phyloP scores from a whole-genome alignment of 2,797 vertebrate genomes.

The Zalophus californianus region DNA sequence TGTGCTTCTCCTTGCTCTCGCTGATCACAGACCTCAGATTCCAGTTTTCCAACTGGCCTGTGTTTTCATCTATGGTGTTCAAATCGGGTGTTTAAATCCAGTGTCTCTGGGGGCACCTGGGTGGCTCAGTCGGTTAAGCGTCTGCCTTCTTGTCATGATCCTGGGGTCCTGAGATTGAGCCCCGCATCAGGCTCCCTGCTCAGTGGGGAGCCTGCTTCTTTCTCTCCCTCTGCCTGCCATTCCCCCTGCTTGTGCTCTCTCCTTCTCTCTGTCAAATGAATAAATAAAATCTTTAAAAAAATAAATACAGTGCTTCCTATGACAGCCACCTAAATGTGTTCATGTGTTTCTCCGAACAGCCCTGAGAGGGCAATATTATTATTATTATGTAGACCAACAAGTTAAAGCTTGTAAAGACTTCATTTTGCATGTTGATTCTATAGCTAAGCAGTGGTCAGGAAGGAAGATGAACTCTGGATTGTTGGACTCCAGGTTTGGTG shows the following conservation, averaged over 20 bases:
- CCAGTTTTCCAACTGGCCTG: background rate
- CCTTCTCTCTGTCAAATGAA: background rate
- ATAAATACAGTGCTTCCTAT: background rate
- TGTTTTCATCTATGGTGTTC: background rate
- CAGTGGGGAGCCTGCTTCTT: background rate
- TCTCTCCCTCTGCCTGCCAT: background rate
- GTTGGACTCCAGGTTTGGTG: background rate
- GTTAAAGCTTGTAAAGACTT: rapidly evolving
- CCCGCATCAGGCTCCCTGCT: background rate
- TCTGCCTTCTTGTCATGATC: background rate
- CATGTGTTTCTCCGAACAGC: rapidly evolving
- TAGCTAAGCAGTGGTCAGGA: no score
- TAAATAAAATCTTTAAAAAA: background rate
- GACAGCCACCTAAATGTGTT: no score
- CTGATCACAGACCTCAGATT: rapidly evolving
- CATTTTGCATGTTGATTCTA: no score
- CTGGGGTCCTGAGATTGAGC: background rate
- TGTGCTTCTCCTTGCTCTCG: background rate
- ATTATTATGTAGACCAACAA: rapidly evolving
- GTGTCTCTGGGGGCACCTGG: background rate
- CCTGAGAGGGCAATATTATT: rapidly evolving
- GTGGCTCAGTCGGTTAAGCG: background rate
- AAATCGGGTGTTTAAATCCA: background rate
- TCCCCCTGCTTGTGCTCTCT: background rate
- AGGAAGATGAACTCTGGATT: background rate